Conservation (phyloP, 2,113 vertebrate genomes). For the Ondatra zibethicus region DNA sequence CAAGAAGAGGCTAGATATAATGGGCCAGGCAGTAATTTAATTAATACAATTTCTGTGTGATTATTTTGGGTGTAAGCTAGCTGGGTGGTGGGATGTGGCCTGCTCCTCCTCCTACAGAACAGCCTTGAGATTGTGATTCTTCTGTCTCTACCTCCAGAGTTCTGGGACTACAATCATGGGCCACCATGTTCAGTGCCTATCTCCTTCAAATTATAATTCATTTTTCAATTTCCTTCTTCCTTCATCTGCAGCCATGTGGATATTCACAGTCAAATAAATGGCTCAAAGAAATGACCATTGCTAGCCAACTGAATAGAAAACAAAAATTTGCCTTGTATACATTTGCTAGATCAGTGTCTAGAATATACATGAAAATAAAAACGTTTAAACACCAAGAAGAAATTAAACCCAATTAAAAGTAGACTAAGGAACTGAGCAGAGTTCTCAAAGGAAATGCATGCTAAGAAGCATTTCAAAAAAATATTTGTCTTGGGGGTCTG, state of each 20-base stretch:
- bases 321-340: too few relatives aligned
- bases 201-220: neutral
- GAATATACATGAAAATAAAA: neutral
- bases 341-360: neutral
- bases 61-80: too few relatives aligned
- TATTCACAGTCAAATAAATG: neutral
- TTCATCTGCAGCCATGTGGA: neutral
- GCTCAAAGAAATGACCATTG: neutral
- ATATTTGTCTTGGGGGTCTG: neutral
- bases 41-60: too few relatives aligned
- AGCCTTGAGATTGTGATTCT: neutral
- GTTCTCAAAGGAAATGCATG: neutral
- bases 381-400: neutral
- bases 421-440: neutral
- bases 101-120: too few relatives aligned
- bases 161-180: neutral
- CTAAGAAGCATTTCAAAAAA: neutral
- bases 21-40: too few relatives aligned
- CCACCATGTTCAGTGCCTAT: neutral
- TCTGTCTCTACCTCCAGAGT: neutral
- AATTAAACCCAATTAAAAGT: neutral
- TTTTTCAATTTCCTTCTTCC: neutral
- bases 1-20: too few relatives aligned
- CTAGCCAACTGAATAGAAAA: neutral
- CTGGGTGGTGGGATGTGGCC: too few relatives aligned